phyloP scores from a whole-genome alignment of 2,797 vertebrate genomes.

The Nannoperca australis region DNA sequence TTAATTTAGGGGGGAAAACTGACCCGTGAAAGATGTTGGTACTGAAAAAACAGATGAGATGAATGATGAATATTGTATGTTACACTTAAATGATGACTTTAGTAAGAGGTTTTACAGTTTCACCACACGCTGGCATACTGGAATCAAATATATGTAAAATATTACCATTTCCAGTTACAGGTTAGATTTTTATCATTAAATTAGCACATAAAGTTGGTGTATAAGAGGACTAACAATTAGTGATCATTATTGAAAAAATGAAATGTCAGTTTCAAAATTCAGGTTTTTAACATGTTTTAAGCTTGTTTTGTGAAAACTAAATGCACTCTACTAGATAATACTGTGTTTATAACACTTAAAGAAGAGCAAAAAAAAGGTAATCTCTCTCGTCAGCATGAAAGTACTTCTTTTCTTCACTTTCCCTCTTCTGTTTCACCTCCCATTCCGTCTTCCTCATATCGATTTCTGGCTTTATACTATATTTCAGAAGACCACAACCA shows the following conservation, averaged over 20 bases:
- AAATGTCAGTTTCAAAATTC: background rate
- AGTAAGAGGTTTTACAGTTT: background rate
- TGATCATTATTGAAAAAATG: background rate
- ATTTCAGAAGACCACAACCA: conserved; percentile 53
- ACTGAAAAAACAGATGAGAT: background rate
- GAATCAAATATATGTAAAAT: background rate
- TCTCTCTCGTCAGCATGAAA: conserved; percentile 31
- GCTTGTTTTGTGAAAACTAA: background rate
- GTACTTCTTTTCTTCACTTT: conserved; percentile 37
- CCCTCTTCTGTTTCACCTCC: conserved; percentile 17
- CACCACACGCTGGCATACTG: too few species aligned
- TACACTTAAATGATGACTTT: background rate
- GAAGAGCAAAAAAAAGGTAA: conserved; percentile 17
- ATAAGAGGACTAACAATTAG: background rate
- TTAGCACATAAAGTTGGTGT: background rate
- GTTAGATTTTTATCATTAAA: background rate
- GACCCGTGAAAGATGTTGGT: background rate
- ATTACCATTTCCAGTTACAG: background rate
- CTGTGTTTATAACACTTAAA: conserved; percentile 7
- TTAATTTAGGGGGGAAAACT: background rate
- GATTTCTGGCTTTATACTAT: conserved; percentile 56
- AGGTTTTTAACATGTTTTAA: background rate
- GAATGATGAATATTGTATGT: background rate
- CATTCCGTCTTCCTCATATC: conserved; percentile 57
- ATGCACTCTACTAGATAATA: background rate